Percentiles rank a stretch among this genome's conserved stretches.
phyloP scores from a whole-genome alignment of 2,797 vertebrate genomes.

The Erethizon dorsatum region DNA sequence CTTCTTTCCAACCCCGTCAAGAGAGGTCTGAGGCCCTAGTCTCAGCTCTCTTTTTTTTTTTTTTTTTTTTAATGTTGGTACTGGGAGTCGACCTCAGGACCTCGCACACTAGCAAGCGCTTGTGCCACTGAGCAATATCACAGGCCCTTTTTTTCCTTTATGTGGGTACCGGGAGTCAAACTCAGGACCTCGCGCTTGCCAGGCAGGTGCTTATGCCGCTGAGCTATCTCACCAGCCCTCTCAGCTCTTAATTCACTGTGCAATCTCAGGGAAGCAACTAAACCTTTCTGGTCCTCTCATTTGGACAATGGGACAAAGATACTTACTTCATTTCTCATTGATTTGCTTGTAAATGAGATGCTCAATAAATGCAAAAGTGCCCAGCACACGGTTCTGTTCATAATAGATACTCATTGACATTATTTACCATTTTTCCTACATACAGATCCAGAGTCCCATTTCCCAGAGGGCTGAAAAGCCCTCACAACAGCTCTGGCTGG shows the following conservation, averaged over 20 bases:
- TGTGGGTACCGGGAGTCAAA: too few species aligned
- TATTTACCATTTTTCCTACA: not conserved
- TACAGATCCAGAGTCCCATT: not conserved
- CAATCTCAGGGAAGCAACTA: not conserved
- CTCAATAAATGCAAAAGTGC: not conserved
- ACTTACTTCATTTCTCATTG: not conserved
- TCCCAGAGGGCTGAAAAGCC: not conserved
- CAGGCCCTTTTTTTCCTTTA: too few species aligned
- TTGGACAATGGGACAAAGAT: not conserved
- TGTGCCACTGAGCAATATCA: too few species aligned
- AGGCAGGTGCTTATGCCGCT: too few species aligned
- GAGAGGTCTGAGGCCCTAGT: not conserved
- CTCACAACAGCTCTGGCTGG: fast-evolving
- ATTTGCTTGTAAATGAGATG: not conserved
- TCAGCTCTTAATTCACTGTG: not conserved
- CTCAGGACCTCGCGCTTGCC: too few species aligned
- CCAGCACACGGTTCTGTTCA: not conserved
- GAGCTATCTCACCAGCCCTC: too few species aligned
- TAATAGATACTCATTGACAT: fast-evolving
- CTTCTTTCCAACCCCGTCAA: not conserved
- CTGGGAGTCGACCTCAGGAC: too few species aligned
- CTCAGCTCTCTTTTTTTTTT: too few species aligned
- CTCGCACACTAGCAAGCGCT: too few species aligned
- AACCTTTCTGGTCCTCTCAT: not conserved
- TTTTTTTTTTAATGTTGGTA: too few species aligned